These are phyloP conservation scores for Agonopterix heracliana DNA, from an alignment of 2,888 invertebrate genomes.

Conservation along the genomic window DNA sequence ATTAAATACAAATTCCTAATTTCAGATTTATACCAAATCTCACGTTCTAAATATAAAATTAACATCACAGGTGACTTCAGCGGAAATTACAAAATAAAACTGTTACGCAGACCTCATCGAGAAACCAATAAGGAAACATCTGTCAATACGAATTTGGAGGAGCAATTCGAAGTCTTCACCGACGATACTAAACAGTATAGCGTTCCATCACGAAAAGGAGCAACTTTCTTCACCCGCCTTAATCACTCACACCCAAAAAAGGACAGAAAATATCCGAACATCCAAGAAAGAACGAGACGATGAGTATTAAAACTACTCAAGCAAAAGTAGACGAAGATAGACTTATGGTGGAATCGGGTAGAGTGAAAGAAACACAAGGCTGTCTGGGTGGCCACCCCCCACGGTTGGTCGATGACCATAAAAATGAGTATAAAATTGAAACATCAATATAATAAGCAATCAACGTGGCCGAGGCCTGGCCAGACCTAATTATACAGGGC, in stretches of 20 bases:
- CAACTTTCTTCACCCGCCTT: conserved; percentile 60
- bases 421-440: conserved; percentile 77
- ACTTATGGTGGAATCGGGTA: conserved; percentile 23
- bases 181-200: conserved; percentile 18
- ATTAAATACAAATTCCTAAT: too few species aligned
- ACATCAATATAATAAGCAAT: conserved; percentile 77
- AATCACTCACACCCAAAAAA: conserved; percentile 41
- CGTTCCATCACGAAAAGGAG: conserved; percentile 37
- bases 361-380: conserved; percentile 40
- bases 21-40: too few species aligned
- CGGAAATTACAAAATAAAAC: conserved; percentile 20
- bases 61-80: background rate
- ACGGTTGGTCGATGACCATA: conserved; percentile 76
- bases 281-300: conserved; percentile 36
- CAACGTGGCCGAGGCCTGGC: conserved; percentile 50
- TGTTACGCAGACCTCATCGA: conserved; percentile 9
- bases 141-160: conserved; percentile 36
- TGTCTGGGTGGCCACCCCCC: conserved; percentile 76
- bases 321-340: conserved; percentile 50
- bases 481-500: conserved; percentile 70
- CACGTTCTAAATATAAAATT: too few species aligned
- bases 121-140: conserved; percentile 37
- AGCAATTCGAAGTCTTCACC: conserved; percentile 15
- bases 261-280: conserved; percentile 14
- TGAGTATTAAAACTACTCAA: conserved; percentile 37